Conservation (phyloP, 2,113 vertebrate genomes). For the Coturnix japonica region DNA sequence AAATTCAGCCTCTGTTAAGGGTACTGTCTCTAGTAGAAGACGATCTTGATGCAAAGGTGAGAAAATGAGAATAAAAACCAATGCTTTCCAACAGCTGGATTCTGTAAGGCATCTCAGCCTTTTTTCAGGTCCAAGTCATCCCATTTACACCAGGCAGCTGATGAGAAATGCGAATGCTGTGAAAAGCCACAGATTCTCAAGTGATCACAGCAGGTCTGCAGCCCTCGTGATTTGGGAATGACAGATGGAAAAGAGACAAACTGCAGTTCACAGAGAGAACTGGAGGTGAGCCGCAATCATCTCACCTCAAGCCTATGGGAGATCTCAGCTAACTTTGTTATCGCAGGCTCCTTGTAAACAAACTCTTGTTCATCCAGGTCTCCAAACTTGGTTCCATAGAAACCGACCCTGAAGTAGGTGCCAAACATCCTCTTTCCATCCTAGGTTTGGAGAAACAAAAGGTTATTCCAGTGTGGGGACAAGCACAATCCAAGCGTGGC, state of each 20-base stretch:
- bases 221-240: neutral
- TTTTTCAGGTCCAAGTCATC: neutral
- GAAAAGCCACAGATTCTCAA: neutral
- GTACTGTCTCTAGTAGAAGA: neutral
- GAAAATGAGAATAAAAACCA: neutral
- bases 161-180: neutral
- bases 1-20: neutral
- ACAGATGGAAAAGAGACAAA: neutral
- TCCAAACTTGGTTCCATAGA: slow-evolving; percentile 96
- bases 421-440: slow-evolving; percentile 99
- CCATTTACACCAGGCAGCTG: neutral
- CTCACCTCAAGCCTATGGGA: slow-evolving; percentile 96
- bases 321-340: slow-evolving; percentile 97
- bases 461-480: slow-evolving; percentile 50
- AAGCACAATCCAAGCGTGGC: neutral
- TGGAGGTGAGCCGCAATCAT: neutral
- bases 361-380: slow-evolving; percentile 98
- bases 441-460: slow-evolving; percentile 79
- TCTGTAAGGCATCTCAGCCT: neutral
- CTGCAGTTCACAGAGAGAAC: neutral
- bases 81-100: neutral
- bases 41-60: neutral
- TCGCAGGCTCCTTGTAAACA: slow-evolving; percentile 98
- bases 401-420: slow-evolving; percentile 97
- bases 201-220: neutral